These are phyloP conservation scores for Brachyptera risi DNA, from an alignment of 2,888 invertebrate species.

Conservation along the genomic window DNA sequence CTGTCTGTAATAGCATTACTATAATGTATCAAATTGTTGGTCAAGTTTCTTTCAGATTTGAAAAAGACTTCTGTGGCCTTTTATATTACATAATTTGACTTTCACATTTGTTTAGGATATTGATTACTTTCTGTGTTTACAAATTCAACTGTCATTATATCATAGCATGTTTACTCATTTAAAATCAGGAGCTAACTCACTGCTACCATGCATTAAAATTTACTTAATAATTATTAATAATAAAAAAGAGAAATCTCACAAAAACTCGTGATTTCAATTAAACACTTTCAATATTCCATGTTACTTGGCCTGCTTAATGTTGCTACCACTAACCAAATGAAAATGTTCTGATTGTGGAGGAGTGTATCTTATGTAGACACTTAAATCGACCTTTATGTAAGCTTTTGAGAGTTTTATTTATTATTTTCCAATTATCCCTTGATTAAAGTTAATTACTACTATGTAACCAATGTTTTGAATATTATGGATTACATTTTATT, in stretches of 20 bases:
- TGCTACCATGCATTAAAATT: constrained; percentile 18
- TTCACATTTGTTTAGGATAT: constrained; percentile 22
- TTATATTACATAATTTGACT: constrained; percentile 20
- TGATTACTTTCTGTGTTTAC: constrained; percentile 24
- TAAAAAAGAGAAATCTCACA: constrained; percentile 20
- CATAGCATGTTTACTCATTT: constrained; percentile 20
- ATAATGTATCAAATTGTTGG: too few relatives aligned
- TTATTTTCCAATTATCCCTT: constrained; percentile 14
- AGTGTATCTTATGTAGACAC: constrained; percentile 29
- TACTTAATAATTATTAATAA: constrained; percentile 22
- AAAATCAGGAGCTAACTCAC: constrained; percentile 10
- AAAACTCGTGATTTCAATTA: constrained; percentile 25
- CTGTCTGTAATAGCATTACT: too few relatives aligned
- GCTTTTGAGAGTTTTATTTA: constrained; percentile 26
- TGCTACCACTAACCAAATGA: constrained; percentile 28
- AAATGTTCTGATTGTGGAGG: constrained; percentile 29
- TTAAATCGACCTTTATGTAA: constrained; percentile 31
- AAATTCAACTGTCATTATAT: constrained; percentile 16
- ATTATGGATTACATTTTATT: background rate
- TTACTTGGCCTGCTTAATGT: constrained; percentile 28
- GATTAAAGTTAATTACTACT: background rate
- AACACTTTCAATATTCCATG: constrained; percentile 27
- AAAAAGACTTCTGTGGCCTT: too few relatives aligned
- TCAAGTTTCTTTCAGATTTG: too few relatives aligned
- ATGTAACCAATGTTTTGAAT: too few relatives aligned